Evolutionary conservation across 1,140 invertebrate species (phyloP).

Genomic region (Leptinotarsa lineolata): DNA sequence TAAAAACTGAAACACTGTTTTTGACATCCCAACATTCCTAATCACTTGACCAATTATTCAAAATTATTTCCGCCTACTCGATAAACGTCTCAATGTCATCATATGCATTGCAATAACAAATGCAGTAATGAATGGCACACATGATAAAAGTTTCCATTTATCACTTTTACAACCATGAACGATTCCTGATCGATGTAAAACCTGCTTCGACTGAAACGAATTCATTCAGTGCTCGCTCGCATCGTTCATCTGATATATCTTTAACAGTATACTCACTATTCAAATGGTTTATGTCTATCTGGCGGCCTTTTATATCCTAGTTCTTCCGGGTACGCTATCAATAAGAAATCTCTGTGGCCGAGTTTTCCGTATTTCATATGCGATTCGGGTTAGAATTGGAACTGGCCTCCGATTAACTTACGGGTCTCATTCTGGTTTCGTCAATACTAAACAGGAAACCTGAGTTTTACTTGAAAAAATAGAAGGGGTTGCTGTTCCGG

Average conservation of each 20-base stretch:
- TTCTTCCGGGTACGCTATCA: conserved; percentile 21
- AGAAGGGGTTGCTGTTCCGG: no score
- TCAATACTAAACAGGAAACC: no score
- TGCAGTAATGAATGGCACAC: no score
- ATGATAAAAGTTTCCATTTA: no score
- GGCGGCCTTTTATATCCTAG: conserved; percentile 19
- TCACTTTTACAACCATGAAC: no score
- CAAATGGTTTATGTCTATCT: conserved; percentile 26
- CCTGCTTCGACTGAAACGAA: conserved; percentile 5
- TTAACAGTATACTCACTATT: conserved; percentile 19
- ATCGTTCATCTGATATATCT: conserved; percentile 8
- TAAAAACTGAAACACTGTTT: no score
- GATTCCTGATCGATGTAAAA: neutral
- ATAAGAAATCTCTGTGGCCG: conserved; percentile 12
- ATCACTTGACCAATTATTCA: no score
- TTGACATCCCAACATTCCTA: no score
- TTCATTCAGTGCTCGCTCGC: conserved; percentile 6
- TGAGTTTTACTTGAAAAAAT: no score
- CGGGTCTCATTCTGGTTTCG: neutral
- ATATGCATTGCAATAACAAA: no score
- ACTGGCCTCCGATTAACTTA: neutral
- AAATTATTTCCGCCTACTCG: no score
- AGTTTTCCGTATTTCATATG: conserved; percentile 2
- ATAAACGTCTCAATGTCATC: no score
- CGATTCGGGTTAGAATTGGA: conserved; percentile 4